Evolutionary conservation across 2,113 vertebrate genomes (phyloP).

Genomic region (Ranitomeya imitator): DNA sequence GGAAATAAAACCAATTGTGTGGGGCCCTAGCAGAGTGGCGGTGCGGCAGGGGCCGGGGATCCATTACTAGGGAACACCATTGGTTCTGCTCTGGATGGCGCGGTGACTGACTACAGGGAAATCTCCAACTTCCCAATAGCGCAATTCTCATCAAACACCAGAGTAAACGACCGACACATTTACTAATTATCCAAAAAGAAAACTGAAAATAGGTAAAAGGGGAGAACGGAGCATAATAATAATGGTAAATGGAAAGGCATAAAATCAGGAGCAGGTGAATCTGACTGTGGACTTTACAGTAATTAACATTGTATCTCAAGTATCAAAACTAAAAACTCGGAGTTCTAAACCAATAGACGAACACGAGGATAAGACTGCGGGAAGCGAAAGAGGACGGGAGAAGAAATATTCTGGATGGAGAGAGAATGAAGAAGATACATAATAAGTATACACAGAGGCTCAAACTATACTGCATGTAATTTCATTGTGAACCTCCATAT

Average conservation of each 20-base stretch:
- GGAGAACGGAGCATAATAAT: neutral
- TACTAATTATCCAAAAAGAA: constrained; percentile 61
- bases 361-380: neutral
- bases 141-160: constrained; percentile 57
- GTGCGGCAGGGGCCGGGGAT: constrained; percentile 27
- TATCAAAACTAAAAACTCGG: constrained; percentile 1
- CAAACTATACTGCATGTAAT: neutral
- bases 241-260: neutral
- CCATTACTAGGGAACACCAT: constrained; percentile 50
- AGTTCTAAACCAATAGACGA: neutral
- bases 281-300: neutral
- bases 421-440: neutral
- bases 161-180: constrained; percentile 52
- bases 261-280: neutral
- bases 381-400: too few relatives aligned
- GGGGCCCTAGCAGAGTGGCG: constrained; percentile 44
- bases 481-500: too few relatives aligned
- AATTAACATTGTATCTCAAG: constrained; percentile 27
- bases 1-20: constrained; percentile 33
- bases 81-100: constrained; percentile 63
- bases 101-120: constrained; percentile 52
- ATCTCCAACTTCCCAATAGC: constrained; percentile 48
- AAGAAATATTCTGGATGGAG: neutral
- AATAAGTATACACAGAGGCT: neutral
- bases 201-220: constrained; percentile 32